Percentiles rank a stretch among this genome's conserved stretches.
These are phyloP conservation scores for Albula glossodonta DNA, from an alignment of 2,113 vertebrate genomes.

Conservation along the genomic window DNA sequence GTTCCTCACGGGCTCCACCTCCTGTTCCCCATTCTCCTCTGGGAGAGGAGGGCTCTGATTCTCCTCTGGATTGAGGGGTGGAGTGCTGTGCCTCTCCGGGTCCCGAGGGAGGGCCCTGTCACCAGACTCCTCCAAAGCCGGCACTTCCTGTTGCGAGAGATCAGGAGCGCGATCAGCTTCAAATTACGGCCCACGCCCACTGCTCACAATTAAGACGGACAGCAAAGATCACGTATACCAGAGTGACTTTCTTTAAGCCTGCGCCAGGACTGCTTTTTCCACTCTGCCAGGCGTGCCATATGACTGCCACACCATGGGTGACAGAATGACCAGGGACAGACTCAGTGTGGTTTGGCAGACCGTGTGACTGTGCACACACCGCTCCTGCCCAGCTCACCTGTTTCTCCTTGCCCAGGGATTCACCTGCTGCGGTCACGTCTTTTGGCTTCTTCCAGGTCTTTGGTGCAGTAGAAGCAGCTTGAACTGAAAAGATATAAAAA, in stretches of 20 bases:
- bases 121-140: conserved; percentile 65
- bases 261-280: too few relatives aligned
- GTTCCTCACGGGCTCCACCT: conserved; percentile 77
- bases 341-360: background rate
- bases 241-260: background rate
- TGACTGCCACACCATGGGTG: background rate
- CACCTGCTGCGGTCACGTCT: conserved; percentile 75
- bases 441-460: conserved; percentile 96
- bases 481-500: conserved; percentile 65
- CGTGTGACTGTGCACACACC: conserved; percentile 11
- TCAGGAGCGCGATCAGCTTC: background rate
- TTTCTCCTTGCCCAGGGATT: conserved; percentile 64
- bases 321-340: background rate
- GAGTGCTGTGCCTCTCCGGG: conserved; percentile 65
- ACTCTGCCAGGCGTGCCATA: background rate
- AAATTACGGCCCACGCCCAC: background rate
- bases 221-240: background rate
- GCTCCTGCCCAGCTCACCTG: conserved; percentile 71
- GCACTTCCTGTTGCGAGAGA: conserved; percentile 65
- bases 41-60: conserved; percentile 49
- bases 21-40: conserved; percentile 83
- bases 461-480: conserved; percentile 81
- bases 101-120: conserved; percentile 35
- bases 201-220: background rate
- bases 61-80: conserved; percentile 50